A percentile compares a stretch with the other conserved stretches of the same genome.
Evolutionary conservation across 2,888 invertebrate genomes (phyloP).

Genomic region (Plebejus melissa): DNA sequence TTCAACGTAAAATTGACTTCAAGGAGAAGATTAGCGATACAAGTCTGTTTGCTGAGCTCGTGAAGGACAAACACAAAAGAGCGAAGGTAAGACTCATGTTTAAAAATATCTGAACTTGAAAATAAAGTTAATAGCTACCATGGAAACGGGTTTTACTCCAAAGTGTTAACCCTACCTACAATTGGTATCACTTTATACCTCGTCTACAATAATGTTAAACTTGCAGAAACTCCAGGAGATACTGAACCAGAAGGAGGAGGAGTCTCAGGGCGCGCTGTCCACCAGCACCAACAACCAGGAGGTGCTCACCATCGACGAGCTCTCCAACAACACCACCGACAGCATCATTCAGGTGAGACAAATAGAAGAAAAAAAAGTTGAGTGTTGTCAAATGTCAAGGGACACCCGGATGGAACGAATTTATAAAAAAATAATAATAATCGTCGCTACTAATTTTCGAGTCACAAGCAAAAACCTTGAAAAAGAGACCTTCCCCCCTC

Average conservation of each 20-base stretch:
- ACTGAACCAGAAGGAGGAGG: slow-evolving; percentile 82
- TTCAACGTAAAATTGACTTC: slow-evolving; percentile 80
- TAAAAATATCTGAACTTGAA: too few relatives aligned
- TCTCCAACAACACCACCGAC: slow-evolving; percentile 57
- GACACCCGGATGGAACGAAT: too few relatives aligned
- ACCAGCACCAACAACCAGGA: slow-evolving; percentile 55
- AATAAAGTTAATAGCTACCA: too few relatives aligned
- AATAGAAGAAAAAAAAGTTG: background rate
- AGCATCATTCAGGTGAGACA: slow-evolving; percentile 53
- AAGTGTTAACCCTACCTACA: too few relatives aligned
- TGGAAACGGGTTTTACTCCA: too few relatives aligned
- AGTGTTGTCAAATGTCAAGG: too few relatives aligned
- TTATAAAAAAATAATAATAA: too few relatives aligned
- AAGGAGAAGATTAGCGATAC: slow-evolving; percentile 92
- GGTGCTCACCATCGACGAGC: slow-evolving; percentile 58
- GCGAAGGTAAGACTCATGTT: slow-evolving; percentile 78
- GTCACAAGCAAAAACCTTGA: too few relatives aligned
- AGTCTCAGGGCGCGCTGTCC: slow-evolving; percentile 64
- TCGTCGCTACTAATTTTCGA: too few relatives aligned
- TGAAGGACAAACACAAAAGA: slow-evolving; percentile 90
- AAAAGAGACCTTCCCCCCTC: too few relatives aligned
- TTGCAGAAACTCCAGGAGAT: slow-evolving; percentile 82
- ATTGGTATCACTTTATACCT: background rate
- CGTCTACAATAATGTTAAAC: background rate
- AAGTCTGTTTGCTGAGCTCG: slow-evolving; percentile 92